Evolutionary conservation across 1,140 invertebrate species (phyloP), one percentile per base, ranked within the genome.

Genomic region (Potamilus streckersoni): DNA sequence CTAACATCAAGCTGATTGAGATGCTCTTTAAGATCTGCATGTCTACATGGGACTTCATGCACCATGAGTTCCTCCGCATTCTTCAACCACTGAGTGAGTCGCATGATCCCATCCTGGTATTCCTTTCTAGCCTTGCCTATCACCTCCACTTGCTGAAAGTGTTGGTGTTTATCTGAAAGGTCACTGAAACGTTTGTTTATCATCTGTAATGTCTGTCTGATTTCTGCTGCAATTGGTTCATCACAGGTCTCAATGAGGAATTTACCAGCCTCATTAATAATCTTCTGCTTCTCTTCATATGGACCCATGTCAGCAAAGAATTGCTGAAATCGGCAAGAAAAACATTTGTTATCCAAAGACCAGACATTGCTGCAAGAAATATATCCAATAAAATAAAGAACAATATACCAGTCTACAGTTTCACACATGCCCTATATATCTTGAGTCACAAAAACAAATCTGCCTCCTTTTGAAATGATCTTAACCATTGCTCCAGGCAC

Each of bases 161-260:
- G 73, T 63, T 84, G 66, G 70, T 84, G 84, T 49, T 76, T 69
- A 2, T 81, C 79, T 2, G 72, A 64, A 19, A 88, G 89, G 20
- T 92, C 92, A 67, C 96, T 95, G 93, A 96, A 98, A 76, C 94
- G 92, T 38, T 92, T 89, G 2, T 94, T 94, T 58, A 98, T 92
- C 69, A 91, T 90, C 5, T 92, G 87, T 80, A 96, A 94, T 74
- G 93, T 93, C 65, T 95, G 93, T 80, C 95, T 94, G 13, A 98
- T 90, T 78, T 95, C 93, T 16, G 91, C 89, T 0, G 94, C 94
- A 65, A 97, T 93, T 65, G 93, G 92, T 70, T 96, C 94, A 71
- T 95, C 93, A 77, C 95, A 96, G 0, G 95, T 96, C 6, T 96
- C 96, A 55, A 96, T 94, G 31, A 98, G 88, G 87, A 97, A 98